phyloP scores from a whole-genome alignment of 2,888 invertebrate species.

The Caenorhabditis zanzibari region DNA sequence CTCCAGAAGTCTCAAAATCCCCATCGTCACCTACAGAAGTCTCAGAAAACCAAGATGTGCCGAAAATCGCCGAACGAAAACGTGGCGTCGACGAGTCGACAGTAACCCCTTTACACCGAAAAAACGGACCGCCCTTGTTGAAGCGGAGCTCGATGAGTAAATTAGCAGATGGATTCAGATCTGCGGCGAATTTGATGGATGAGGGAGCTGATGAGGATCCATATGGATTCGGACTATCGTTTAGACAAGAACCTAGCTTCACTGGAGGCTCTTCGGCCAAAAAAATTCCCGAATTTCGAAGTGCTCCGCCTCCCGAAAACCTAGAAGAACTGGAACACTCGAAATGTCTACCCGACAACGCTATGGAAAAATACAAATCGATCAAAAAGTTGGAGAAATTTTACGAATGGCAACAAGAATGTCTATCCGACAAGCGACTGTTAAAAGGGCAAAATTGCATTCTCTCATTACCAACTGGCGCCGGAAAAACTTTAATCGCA shows the following conservation, averaged over 20 bases:
- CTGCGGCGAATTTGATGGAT: constrained; percentile 50
- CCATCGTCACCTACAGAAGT: not conserved
- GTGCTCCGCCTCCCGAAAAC: not conserved
- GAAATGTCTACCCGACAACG: constrained; percentile 63
- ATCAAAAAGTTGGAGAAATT: constrained; percentile 71
- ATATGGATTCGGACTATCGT: constrained; percentile 49
- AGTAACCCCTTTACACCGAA: constrained; percentile 49
- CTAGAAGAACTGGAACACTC: constrained; percentile 24
- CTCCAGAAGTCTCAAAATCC: not conserved
- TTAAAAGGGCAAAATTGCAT: constrained; percentile 90
- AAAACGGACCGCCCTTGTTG: constrained; percentile 48
- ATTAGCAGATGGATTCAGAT: constrained; percentile 57
- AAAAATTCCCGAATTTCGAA: not conserved
- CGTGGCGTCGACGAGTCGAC: constrained; percentile 31
- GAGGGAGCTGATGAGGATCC: constrained; percentile 43
- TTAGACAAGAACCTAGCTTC: constrained; percentile 24
- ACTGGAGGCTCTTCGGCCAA: too few relatives aligned
- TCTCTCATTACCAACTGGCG: constrained; percentile 95
- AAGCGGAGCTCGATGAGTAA: constrained; percentile 54
- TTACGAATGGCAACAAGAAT: constrained; percentile 94
- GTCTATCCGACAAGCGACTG: constrained; percentile 90
- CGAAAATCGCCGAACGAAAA: constrained; percentile 28
- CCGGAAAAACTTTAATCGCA: constrained; percentile 97
- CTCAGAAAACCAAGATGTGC: too few relatives aligned
- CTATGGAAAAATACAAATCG: constrained; percentile 69